Evolutionary conservation across 1,140 invertebrate genomes (phyloP), one percentile per base, ranked within the genome.

Genomic region (Plutomurus gul): DNA sequence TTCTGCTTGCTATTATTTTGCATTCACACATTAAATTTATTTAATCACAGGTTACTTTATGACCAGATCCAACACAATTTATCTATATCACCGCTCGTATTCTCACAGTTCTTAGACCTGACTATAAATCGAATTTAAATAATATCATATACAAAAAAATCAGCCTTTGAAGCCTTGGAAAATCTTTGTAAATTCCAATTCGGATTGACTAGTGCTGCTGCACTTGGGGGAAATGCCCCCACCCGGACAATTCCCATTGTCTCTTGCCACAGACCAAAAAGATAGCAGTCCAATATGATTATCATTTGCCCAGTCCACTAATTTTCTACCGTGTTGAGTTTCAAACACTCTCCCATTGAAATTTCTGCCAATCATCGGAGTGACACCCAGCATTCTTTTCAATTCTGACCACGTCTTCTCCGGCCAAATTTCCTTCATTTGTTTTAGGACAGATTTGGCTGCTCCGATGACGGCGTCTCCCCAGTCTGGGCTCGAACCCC

Each of bases 361-460:
- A 73, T 85, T 85, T 8, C 83, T 27, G 18, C 84, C 84, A 49
- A 85, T 36, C 84, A 85, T 85, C 7, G 84, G 84, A 18, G 84
- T 84, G 10, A 80, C 27, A 65, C 79, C 84, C 72, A 84, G 30
- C 84, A 85, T 85, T 39, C 47, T 37, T 27, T 77, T 76, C 16
- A 84, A 36, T 77, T 84, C 84, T 22, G 36, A 36, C 0, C 72
- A 33, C 22, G 75, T 60, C 43, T 84, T 84, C 22, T 81, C 72
- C 11, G 84, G 81, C 84, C 84, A 85, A 25, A 85, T 80, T 51
- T 76, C 56, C 73, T 82, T 79, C 81, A 85, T 81, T 80, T 85
- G 84, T 18, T 56, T 76, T 5, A 82, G 33, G 4, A 82, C 78
- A 30, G 81, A 73, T 40, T 81, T 77, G 1, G 56, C 77, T 27